phyloP scores from a whole-genome alignment of 2,888 invertebrate species.

The Campoplex capitator region DNA sequence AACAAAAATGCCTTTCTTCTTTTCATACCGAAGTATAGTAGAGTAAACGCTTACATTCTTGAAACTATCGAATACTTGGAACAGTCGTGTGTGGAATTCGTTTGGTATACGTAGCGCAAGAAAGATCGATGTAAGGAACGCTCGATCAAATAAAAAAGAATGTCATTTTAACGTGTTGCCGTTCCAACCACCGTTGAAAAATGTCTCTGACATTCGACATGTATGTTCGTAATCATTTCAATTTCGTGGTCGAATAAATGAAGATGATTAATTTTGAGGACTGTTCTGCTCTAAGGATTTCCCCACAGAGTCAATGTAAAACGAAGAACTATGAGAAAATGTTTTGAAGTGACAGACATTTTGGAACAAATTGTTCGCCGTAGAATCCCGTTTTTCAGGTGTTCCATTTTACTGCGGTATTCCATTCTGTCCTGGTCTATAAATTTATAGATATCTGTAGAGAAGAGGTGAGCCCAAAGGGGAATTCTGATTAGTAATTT shows the following conservation, averaged over 20 bases:
- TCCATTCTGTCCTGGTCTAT: not conserved
- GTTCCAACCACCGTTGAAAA: not conserved
- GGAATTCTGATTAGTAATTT: conserved; percentile 83
- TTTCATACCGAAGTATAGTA: not conserved
- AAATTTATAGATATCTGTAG: not conserved
- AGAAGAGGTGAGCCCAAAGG: conserved; percentile 55
- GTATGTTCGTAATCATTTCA: not conserved
- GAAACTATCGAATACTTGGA: not conserved
- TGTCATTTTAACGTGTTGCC: not conserved
- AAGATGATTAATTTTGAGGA: not conserved
- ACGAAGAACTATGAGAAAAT: not conserved
- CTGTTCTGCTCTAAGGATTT: not conserved
- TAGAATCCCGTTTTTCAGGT: not conserved
- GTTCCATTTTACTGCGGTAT: not conserved
- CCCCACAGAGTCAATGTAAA: not conserved
- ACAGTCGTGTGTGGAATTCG: not conserved
- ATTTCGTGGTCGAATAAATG: not conserved
- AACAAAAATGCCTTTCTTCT: not conserved
- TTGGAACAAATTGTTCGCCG: not conserved
- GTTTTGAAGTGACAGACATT: not conserved
- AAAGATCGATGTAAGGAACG: not conserved
- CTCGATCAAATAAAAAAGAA: not conserved
- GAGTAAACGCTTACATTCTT: not conserved
- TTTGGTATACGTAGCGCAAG: not conserved
- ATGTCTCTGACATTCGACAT: too few species aligned